Percentiles rank a stretch among this genome's conserved stretches.
phyloP scores from a whole-genome alignment of 2,888 invertebrate genomes.

The Noctua janthina region DNA sequence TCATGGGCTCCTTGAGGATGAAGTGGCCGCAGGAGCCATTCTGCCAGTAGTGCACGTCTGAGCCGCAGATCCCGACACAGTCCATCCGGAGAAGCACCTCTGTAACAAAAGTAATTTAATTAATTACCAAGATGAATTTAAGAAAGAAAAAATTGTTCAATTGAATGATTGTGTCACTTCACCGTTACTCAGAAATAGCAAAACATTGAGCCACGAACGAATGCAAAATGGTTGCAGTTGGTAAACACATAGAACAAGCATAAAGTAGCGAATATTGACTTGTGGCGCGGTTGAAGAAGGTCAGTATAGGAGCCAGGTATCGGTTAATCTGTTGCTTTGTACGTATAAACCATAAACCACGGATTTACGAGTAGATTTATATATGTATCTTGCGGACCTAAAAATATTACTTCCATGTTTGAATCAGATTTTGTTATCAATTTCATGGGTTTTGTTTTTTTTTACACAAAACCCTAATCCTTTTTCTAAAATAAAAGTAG shows the following conservation, averaged over 20 bases:
- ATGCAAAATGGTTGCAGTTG: background rate
- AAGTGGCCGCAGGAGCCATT: constrained; percentile 96
- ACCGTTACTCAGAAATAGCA: constrained; percentile 3
- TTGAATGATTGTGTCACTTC: background rate
- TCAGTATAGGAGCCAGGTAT: constrained; percentile 1
- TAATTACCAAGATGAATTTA: background rate
- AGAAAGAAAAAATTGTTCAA: background rate
- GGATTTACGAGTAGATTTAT: background rate
- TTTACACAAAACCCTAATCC: background rate
- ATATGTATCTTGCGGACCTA: background rate
- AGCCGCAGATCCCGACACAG: constrained; percentile 99
- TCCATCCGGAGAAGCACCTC: constrained; percentile 97
- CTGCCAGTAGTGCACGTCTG: constrained; percentile 98
- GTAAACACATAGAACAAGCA: background rate
- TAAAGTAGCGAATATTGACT: constrained; percentile 1
- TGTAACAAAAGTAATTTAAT: constrained; percentile 74
- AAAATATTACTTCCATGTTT: background rate
- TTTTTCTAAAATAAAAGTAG: background rate
- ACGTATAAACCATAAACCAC: background rate
- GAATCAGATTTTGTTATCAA: background rate
- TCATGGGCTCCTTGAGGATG: constrained; percentile 96
- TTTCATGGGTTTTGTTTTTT: background rate
- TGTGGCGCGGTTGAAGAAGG: background rate
- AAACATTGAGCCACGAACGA: background rate
- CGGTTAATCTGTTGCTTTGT: background rate